Percentiles rank a stretch among this genome's conserved stretches.
phyloP scores from a whole-genome alignment of 2,888 invertebrate species.

The Habrosyne pyritoides region DNA sequence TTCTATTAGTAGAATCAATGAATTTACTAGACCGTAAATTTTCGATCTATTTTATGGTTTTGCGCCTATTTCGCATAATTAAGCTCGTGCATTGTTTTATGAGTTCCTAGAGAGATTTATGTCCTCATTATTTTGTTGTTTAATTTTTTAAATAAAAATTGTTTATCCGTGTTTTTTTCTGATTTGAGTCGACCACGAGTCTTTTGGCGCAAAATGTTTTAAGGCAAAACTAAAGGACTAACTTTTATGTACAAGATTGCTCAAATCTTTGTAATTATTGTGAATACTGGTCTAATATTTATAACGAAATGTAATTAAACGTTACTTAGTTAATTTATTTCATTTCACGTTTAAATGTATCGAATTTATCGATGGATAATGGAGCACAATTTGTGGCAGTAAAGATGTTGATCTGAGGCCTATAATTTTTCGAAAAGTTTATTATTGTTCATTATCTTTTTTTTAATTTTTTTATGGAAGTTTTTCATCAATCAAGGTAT shows the following conservation, averaged over 20 bases:
- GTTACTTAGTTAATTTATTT: constrained; percentile 10
- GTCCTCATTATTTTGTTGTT: constrained; percentile 1
- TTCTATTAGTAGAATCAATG: not conserved
- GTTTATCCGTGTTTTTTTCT: not conserved
- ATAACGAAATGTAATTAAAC: constrained; percentile 21
- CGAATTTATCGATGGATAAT: constrained; percentile 26
- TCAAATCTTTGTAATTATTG: constrained; percentile 59
- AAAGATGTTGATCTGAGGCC: constrained; percentile 31
- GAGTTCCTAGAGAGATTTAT: not conserved
- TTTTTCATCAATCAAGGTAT: constrained; percentile 17
- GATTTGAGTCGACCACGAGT: constrained; percentile 7
- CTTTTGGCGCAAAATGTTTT: not conserved
- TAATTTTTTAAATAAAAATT: not conserved
- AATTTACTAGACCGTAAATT: constrained; percentile 1
- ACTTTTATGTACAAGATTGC: constrained; percentile 46
- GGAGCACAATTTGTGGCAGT: constrained; percentile 40
- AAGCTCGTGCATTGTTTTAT: constrained; percentile 3
- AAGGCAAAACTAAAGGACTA: constrained; percentile 16
- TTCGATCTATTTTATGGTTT: not conserved
- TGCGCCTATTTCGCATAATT: not conserved
- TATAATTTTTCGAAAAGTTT: constrained; percentile 28
- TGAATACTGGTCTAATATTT: constrained; percentile 56
- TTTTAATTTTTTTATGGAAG: constrained; percentile 34
- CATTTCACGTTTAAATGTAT: constrained; percentile 13
- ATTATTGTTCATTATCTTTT: constrained; percentile 15